phyloP scores from a whole-genome alignment of 2,888 invertebrate genomes.

The Phortica okadai region DNA sequence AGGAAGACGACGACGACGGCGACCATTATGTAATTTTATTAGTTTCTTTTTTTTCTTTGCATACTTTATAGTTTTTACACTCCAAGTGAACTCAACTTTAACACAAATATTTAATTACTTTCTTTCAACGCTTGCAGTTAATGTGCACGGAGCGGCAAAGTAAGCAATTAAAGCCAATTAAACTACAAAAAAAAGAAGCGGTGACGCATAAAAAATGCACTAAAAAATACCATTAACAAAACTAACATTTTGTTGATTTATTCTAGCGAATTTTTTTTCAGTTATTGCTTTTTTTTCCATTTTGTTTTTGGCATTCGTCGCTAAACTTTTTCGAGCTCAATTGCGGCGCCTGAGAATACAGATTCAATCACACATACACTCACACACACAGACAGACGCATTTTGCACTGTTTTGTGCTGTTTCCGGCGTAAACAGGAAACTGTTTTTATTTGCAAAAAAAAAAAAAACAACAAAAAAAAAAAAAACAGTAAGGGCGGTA shows the following conservation, averaged over 20 bases:
- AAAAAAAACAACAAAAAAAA: conserved; percentile 17
- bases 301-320: background rate
- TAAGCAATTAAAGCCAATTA: background rate
- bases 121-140: background rate
- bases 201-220: background rate
- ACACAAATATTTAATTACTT: conserved; percentile 10
- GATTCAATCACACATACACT: background rate
- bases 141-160: background rate
- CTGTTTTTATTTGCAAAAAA: conserved; percentile 33
- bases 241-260: background rate
- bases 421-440: conserved; percentile 32
- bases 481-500: too few relatives aligned
- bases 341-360: background rate
- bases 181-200: background rate
- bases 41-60: background rate
- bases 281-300: background rate
- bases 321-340: conserved; percentile 3
- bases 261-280: background rate
- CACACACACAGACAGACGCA: conserved; percentile 15
- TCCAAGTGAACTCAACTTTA: background rate
- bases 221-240: conserved; percentile 7
- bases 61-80: background rate
- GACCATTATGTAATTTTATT: background rate
- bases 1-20: background rate
- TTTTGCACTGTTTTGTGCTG: conserved; percentile 45